Evolutionary conservation across 2,888 invertebrate species (phyloP).

Genomic region (Microctonus brassicae): DNA sequence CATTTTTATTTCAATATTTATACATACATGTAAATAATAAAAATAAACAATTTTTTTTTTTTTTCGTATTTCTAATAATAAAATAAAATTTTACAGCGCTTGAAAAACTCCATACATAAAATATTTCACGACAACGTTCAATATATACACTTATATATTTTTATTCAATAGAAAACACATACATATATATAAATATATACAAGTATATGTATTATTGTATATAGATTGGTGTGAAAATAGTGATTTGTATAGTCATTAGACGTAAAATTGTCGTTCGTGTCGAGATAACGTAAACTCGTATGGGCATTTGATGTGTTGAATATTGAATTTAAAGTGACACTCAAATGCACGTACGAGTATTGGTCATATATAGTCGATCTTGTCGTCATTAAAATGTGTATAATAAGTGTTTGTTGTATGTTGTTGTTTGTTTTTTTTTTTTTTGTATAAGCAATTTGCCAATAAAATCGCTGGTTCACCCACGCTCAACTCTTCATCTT

Average conservation of each 20-base stretch:
- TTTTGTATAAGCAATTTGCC: not conserved
- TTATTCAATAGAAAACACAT: too few species aligned
- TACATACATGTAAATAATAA: too few species aligned
- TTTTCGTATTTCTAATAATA: too few species aligned
- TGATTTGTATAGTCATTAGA: constrained; percentile 6
- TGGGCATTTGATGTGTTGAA: constrained; percentile 5
- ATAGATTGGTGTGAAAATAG: not conserved
- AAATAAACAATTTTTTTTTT: too few species aligned
- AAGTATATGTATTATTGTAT: not conserved
- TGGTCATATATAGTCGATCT: not conserved
- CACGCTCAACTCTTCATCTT: constrained; percentile 24
- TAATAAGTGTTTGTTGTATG: not conserved
- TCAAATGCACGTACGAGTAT: not conserved
- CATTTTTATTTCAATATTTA: not conserved
- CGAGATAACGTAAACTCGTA: not conserved
- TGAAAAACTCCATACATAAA: too few species aligned
- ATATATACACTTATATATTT: too few species aligned
- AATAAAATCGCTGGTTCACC: constrained; percentile 29
- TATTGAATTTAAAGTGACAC: constrained; percentile 23
- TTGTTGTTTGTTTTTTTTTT: too few species aligned
- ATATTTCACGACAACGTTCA: too few species aligned
- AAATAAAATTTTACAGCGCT: too few species aligned
- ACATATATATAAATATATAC: too few species aligned
- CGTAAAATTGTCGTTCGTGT: not conserved
- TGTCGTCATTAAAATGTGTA: not conserved